A percentile compares a stretch with the other conserved stretches of the same genome.
Conservation (phyloP, 1,140 invertebrate species). For the Diorhabda sublineata region DNA sequence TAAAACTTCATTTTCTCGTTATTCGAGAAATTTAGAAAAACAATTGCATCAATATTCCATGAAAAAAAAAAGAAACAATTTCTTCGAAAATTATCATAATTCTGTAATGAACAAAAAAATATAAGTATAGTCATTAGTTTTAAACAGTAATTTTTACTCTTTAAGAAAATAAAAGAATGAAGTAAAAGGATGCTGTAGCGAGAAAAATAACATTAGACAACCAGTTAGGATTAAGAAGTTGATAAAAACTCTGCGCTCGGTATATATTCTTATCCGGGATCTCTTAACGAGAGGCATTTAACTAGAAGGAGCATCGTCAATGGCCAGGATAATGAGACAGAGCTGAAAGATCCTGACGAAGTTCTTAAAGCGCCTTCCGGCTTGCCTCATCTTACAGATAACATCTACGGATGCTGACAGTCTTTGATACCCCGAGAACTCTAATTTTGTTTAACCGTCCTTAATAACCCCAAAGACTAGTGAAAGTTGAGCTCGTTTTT, state of each 20-base stretch:
- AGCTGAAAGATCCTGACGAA: conserved; percentile 28
- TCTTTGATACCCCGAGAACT: conserved; percentile 18
- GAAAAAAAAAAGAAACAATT: too few species aligned
- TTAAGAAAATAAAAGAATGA: not conserved
- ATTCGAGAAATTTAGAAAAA: too few species aligned
- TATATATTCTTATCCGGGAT: conserved; percentile 30
- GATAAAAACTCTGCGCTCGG: conserved; percentile 24
- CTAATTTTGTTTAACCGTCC: conserved; percentile 24
- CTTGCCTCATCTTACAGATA: conserved; percentile 30
- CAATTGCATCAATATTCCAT: too few species aligned
- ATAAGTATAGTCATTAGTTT: too few species aligned
- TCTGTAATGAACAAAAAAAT: too few species aligned
- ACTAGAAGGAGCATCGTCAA: conserved; percentile 27
- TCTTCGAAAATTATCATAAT: too few species aligned
- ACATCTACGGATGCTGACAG: conserved; percentile 24
- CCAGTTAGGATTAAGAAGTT: conserved; percentile 23
- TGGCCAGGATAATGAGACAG: conserved; percentile 29
- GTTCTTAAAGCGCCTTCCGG: conserved; percentile 28
- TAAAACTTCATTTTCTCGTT: too few species aligned
- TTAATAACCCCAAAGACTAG: conserved; percentile 14
- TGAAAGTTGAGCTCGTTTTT: not conserved
- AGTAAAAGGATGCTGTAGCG: not conserved
- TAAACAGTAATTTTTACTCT: too few species aligned
- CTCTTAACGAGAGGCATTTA: conserved; percentile 30
- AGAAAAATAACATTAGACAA: conserved; percentile 16